Evolutionary conservation across 2,113 vertebrate species (phyloP).

Genomic region (Andinoacara biseriatus): DNA sequence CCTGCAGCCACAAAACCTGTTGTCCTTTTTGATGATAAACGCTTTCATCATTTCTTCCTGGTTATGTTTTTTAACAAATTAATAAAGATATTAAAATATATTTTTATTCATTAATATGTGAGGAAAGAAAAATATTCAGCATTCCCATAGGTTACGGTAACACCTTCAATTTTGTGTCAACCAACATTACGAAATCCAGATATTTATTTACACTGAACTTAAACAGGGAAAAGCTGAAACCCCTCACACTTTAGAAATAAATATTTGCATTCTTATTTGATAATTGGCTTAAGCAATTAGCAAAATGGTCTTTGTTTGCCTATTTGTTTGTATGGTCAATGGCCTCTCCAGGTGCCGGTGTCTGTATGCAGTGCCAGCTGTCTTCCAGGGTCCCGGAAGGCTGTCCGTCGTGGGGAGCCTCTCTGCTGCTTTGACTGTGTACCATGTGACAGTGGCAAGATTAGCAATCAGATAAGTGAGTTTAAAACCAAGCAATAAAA

Average conservation of each 20-base stretch:
- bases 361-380: constrained; percentile 81
- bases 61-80: background rate
- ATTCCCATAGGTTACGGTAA: background rate
- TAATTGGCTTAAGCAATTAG: background rate
- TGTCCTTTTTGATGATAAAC: background rate
- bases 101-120: background rate
- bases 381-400: constrained; percentile 79
- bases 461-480: constrained; percentile 82
- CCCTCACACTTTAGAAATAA: no score
- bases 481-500: background rate
- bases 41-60: background rate
- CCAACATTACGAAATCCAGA: background rate
- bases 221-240: background rate
- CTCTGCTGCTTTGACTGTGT: constrained; percentile 85
- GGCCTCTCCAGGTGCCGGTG: constrained; percentile 67
- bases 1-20: background rate
- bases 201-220: background rate
- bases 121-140: background rate
- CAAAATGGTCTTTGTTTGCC: background rate
- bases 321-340: background rate
- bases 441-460: constrained; percentile 82
- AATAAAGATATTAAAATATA: fast-evolving
- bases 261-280: no score
- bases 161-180: background rate
- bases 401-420: constrained; percentile 79